A percentile compares a stretch with the other conserved stretches of the same genome.
Conservation (phyloP, 2,113 vertebrate genomes). For the Pseudolaguvia tuberculata region DNA sequence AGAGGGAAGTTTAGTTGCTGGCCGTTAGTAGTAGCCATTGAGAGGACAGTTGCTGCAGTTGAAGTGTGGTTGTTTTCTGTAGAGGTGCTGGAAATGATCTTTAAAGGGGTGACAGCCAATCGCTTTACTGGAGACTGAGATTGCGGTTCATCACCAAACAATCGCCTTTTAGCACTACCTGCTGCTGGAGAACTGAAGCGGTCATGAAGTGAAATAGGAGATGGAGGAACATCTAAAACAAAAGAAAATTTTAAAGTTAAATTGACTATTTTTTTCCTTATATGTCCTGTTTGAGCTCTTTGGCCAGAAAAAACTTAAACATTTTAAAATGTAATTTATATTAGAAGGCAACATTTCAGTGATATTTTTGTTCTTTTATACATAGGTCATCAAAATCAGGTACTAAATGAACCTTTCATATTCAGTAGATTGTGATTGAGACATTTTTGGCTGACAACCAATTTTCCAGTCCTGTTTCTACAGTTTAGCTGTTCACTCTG, state of each 20-base stretch:
- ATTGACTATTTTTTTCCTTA: no score
- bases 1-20: slow-evolving; percentile 79
- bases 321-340: no score
- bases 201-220: slow-evolving; percentile 84
- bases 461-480: no score
- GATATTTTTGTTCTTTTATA: no score
- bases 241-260: background rate
- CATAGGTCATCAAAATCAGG: no score
- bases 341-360: no score
- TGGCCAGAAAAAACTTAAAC: no score
- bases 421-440: no score
- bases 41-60: slow-evolving; percentile 73
- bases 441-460: no score
- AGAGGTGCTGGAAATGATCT: slow-evolving; percentile 57
- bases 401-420: no score
- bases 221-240: slow-evolving; percentile 73
- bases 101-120: slow-evolving; percentile 62
- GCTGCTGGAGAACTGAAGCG: slow-evolving; percentile 91
- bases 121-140: slow-evolving; percentile 64
- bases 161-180: slow-evolving; percentile 89
- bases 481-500: no score
- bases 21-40: slow-evolving; percentile 68
- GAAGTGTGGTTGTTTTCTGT: slow-evolving; percentile 60
- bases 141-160: slow-evolving; percentile 86
- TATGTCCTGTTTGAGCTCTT: no score